Base-by-base conservation (phyloP, 2,797 vertebrate genomes). In the Lemur catta region DNA sequence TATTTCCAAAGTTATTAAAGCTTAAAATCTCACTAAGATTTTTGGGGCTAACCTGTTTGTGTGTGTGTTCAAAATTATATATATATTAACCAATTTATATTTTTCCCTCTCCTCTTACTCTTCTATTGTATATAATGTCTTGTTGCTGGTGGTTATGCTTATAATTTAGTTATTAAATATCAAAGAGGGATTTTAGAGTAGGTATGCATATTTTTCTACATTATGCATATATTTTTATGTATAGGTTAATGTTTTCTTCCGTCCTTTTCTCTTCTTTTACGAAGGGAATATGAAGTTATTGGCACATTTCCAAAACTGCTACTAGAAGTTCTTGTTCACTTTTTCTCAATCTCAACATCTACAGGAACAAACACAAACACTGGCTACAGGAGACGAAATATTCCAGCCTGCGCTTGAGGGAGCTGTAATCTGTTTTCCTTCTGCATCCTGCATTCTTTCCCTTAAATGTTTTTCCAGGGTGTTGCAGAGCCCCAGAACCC, bases 391-490 rank as follows among this genome's bases (percentile, higher is more conserved):
- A 41, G 26, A 92, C 61, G 57, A 30, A 46, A 46, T 26, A 41
- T 52, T 93, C 38, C 30, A 55, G 81, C 94, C 88, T 92, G 97
- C 52, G 8, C 80, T 95, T 71, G 82, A 92, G 96, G 97, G 97
- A 97, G 38, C 65, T 97, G 80, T 96, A 97, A 97, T 97, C 94
- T 97, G 89, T 95, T 93, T 98, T 93, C 94, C 93, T 96, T 94
- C 95, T 97, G 96, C 94, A 95, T 96, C 91, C 93, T 96, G 89
- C 96, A 96, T 98, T 98, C 97, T 84, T 98, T 97, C 81, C 61
- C 96, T 96, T 93, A 95, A 96, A 96, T 97, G 97, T 97, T 98
- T 98, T 98, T 97, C 82, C 92, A 97, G 96, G 90, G 95, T 98
- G 97, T 89, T 97, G 28, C 74, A 80, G 48, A 91, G 41, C 50